phyloP scores from a whole-genome alignment of 2,797 vertebrate species.

The Macroramphosus scolopax region DNA sequence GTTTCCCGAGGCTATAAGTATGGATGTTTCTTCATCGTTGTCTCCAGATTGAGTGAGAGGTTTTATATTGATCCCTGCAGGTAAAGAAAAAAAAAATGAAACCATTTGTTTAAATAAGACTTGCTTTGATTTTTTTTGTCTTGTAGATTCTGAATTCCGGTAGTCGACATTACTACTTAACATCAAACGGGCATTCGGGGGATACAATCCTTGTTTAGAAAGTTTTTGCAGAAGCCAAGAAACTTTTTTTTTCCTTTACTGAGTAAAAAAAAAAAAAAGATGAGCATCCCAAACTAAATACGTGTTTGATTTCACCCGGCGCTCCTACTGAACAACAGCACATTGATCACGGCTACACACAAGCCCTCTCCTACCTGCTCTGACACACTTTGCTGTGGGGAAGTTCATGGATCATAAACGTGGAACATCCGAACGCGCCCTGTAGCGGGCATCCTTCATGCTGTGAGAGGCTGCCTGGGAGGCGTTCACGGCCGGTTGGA shows the following conservation, averaged over 20 bases:
- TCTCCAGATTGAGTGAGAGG: slow-evolving; percentile 15
- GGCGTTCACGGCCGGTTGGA: slow-evolving; percentile 41
- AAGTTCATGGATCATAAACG: slow-evolving; percentile 56
- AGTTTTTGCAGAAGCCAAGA: slow-evolving; percentile 20
- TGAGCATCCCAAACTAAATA: slow-evolving; percentile 5
- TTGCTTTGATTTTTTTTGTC: too few relatives aligned
- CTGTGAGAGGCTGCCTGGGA: slow-evolving; percentile 44
- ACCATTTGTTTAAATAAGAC: slow-evolving; percentile 45
- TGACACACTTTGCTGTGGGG: slow-evolving; percentile 26
- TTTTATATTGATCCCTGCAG: slow-evolving; percentile 19
- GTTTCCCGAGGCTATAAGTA: slow-evolving; percentile 27
- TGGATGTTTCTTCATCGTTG: slow-evolving; percentile 33
- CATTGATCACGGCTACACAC: slow-evolving; percentile 15
- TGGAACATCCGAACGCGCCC: slow-evolving; percentile 49
- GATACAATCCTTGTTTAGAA: too few relatives aligned
- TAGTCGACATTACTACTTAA: too few relatives aligned
- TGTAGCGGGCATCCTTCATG: slow-evolving; percentile 28
- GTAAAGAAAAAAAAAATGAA: slow-evolving; percentile 32
- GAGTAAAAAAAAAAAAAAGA: slow-evolving; percentile 18
- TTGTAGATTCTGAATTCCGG: too few relatives aligned
- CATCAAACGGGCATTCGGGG: too few relatives aligned
- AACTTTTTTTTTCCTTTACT: slow-evolving; percentile 27
- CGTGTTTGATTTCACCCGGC: slow-evolving; percentile 16
- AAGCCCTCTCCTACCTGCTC: slow-evolving; percentile 19
- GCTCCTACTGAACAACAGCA: slow-evolving; percentile 21